Evolutionary conservation across 1,140 invertebrate genomes (phyloP), one percentile per base, ranked within the genome.

Genomic region (Zaprionus vittiger): DNA sequence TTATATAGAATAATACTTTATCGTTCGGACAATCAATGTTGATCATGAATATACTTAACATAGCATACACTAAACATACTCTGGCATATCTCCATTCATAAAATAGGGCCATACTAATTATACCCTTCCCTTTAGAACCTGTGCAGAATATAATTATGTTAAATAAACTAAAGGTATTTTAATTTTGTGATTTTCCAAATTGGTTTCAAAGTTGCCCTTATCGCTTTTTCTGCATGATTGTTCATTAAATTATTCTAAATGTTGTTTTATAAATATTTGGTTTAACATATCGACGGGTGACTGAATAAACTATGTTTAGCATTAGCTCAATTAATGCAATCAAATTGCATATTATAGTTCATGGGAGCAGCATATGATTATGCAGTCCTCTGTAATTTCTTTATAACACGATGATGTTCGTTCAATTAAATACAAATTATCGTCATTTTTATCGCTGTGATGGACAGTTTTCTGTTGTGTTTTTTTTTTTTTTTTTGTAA

Each of bases 351-450:
- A 78, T 83, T 83, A 69, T 20, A 20, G 20, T 20, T 20, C 60
- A 24, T 7, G 14, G 11, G 14, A 9, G 14, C 28, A 34, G 52
- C 47, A 56, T 61, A 24, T 26, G 72, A 73, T 73, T 69, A 69
- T 47, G 47, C 77, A 69, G 6, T 44, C 77, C 55, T 72, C 17
- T 41, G 73, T 83, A 71, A 72, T 71, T 64, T 81, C 54, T 65
- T 60, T 56, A 14, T 20, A 6, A n/a, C 41, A 47, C 34, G 76
- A 59, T 79, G 69, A 71, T 77, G 71, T 63, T 71, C 55, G 52
- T 86, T 44, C 47, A 65, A 62, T 77, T 86, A 80, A 77, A 67
- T 77, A 26, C 72, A 69, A 79, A 77, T 80, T 83, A 83, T 73
- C 34, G 60, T 57, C 65, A 80, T 83, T 83, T 77, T 83, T 87